phyloP scores from a whole-genome alignment of 2,113 vertebrate species.

The Seriola aureovittata region DNA sequence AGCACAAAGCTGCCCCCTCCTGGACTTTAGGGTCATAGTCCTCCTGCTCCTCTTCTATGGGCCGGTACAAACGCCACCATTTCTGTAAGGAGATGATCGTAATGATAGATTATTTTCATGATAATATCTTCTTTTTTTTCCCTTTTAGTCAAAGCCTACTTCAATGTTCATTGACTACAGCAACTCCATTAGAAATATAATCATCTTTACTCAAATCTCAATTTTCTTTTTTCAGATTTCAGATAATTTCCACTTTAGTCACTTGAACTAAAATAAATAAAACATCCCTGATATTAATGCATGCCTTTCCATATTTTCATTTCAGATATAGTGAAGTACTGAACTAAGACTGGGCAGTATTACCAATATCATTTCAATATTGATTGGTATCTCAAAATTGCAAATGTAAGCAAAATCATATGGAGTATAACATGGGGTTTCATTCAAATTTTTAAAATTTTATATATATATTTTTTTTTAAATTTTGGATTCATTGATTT shows the following conservation, averaged over 20 bases:
- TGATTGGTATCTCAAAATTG: not conserved
- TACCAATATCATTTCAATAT: not conserved
- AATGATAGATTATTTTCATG: not conserved
- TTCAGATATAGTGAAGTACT: not conserved
- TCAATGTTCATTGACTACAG: not conserved
- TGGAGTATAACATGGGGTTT: too few species aligned
- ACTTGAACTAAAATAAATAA: not conserved
- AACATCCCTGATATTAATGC: not conserved
- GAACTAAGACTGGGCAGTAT: not conserved
- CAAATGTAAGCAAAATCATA: too few species aligned
- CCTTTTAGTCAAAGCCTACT: not conserved
- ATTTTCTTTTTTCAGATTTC: not conserved
- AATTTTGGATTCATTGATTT: not conserved
- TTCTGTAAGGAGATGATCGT: slow-evolving; percentile 76
- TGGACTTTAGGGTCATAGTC: slow-evolving; percentile 68
- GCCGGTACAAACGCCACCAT: slow-evolving; percentile 88
- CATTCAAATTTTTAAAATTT: too few species aligned
- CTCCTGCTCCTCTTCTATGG: slow-evolving; percentile 57
- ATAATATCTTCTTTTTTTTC: not conserved
- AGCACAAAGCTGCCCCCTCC: slow-evolving; percentile 83
- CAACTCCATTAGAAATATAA: not conserved
- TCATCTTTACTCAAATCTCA: not conserved
- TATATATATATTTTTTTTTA: not conserved
- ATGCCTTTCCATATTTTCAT: not conserved
- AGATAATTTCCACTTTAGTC: not conserved